A percentile compares a stretch with the other conserved stretches of the same genome.
These are phyloP conservation scores for Oriolus oriolus DNA, from an alignment of 2,113 vertebrate species.

Conservation along the genomic window DNA sequence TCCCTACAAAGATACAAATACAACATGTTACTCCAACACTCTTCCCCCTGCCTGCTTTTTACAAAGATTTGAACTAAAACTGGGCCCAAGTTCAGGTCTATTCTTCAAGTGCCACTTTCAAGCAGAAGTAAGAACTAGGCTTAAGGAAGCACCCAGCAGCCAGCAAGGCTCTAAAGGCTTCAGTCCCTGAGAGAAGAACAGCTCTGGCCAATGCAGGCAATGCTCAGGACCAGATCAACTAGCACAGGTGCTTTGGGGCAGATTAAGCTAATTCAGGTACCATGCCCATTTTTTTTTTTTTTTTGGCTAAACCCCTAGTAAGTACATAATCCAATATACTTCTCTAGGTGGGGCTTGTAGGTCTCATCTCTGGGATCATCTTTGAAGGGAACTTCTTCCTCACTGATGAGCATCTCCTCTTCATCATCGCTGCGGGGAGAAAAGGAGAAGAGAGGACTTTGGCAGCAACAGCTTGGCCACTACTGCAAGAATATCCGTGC, in stretches of 20 bases:
- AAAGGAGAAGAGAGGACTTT: neutral
- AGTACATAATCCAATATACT: slow-evolving; percentile 63
- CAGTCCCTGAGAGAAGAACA: neutral
- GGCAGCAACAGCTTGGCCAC: neutral
- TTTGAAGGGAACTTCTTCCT: slow-evolving; percentile 83
- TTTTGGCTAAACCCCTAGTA: neutral
- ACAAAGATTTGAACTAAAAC: neutral
- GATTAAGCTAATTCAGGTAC: neutral
- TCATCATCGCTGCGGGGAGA: slow-evolving; percentile 68
- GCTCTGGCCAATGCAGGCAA: neutral
- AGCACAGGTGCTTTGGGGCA: neutral
- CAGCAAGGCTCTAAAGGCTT: neutral
- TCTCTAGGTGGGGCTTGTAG: slow-evolving; percentile 82
- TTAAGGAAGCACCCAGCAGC: neutral
- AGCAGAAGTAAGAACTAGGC: neutral
- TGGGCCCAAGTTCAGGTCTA: neutral
- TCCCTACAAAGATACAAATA: slow-evolving; percentile 74
- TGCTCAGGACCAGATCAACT: neutral
- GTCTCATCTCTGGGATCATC: slow-evolving; percentile 84
- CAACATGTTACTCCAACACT: neutral
- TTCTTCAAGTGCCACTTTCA: neutral
- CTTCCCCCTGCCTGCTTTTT: neutral
- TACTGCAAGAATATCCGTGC: neutral
- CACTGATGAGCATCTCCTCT: slow-evolving; percentile 79
- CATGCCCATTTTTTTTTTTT: neutral